A percentile compares a stretch with the other conserved stretches of the same genome.
phyloP scores from a whole-genome alignment of 1,140 invertebrate genomes.

The Brachionus rotundiformis region DNA sequence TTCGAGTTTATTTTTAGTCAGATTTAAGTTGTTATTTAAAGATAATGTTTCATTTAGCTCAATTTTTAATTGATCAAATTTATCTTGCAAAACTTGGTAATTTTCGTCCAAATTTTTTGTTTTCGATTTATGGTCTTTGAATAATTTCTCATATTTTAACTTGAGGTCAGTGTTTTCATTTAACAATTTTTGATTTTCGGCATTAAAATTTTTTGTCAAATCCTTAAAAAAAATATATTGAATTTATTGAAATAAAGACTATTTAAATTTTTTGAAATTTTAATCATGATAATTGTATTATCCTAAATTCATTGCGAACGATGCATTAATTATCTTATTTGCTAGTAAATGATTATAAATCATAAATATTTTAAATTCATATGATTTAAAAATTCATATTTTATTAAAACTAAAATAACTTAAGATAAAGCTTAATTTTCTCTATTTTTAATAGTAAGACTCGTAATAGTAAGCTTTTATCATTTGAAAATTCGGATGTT shows the following conservation, averaged over 20 bases:
- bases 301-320: too few relatives aligned
- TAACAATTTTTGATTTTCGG: constrained; percentile 42
- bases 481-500: too few relatives aligned
- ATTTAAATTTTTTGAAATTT: neutral
- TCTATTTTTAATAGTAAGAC: too few relatives aligned
- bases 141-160: constrained; percentile 57
- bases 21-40: constrained; percentile 28
- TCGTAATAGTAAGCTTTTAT: too few relatives aligned
- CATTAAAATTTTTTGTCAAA: constrained; percentile 50
- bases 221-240: neutral
- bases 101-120: constrained; percentile 58
- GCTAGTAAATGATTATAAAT: too few relatives aligned
- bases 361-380: too few relatives aligned
- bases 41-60: constrained; percentile 54
- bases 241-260: too few relatives aligned
- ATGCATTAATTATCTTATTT: too few relatives aligned
- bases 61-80: constrained; percentile 54
- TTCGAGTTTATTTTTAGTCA: constrained; percentile 44
- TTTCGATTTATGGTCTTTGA: constrained; percentile 59
- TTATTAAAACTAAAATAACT: too few relatives aligned
- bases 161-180: constrained; percentile 36
- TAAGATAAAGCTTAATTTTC: too few relatives aligned
- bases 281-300: too few relatives aligned
- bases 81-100: constrained; percentile 55
- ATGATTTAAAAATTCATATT: too few relatives aligned